Evolutionary conservation across 1,140 invertebrate species (phyloP).

Genomic region (Drosophila prosaltans): DNA sequence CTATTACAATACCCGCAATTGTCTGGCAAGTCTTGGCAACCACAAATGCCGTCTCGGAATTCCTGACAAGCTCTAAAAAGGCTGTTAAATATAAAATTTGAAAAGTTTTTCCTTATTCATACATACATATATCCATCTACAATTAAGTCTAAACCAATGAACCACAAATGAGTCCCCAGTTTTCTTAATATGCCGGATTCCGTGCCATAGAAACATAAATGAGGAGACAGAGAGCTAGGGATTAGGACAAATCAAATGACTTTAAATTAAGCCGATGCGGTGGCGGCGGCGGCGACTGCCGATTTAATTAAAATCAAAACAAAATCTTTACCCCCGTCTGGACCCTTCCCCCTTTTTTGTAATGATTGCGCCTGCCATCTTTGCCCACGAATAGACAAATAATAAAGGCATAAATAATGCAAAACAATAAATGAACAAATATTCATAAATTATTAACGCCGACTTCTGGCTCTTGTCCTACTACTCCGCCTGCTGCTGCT

Average conservation of each 20-base stretch:
- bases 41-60: no score
- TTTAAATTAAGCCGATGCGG: slow-evolving; percentile 71
- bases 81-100: neutral
- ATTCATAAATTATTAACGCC: slow-evolving; percentile 80
- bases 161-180: slow-evolving; percentile 52
- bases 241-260: slow-evolving; percentile 65
- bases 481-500: slow-evolving; percentile 1
- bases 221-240: slow-evolving; percentile 34
- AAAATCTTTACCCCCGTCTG: slow-evolving; percentile 62
- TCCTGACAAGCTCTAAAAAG: neutral
- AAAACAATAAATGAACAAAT: slow-evolving; percentile 81
- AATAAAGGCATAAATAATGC: slow-evolving; percentile 78
- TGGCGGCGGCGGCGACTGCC: slow-evolving; percentile 44
- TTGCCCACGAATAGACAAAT: slow-evolving; percentile 50
- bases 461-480: slow-evolving; percentile 23
- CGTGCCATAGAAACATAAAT: neutral
- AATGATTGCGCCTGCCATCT: neutral
- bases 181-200: slow-evolving; percentile 43
- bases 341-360: neutral
- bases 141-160: slow-evolving; percentile 37
- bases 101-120: neutral
- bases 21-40: no score
- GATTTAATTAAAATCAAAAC: slow-evolving; percentile 80
- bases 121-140: neutral
- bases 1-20: no score